Conservation (phyloP, 2,797 vertebrate genomes). For the Labroides dimidiatus region DNA sequence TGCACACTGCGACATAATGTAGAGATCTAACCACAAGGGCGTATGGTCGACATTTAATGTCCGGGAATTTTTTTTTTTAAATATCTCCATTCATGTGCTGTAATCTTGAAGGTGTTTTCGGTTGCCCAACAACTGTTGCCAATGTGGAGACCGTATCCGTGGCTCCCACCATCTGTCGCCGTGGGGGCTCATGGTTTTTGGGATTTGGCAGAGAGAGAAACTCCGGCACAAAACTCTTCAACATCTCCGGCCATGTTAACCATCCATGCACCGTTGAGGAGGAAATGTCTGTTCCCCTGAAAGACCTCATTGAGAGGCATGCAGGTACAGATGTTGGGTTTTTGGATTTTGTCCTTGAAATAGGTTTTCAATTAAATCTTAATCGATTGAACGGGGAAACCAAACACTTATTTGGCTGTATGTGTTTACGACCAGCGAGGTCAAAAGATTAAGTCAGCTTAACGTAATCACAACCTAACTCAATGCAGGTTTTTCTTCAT, state of each 20-base stretch:
- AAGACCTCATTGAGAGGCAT: conserved; percentile 94
- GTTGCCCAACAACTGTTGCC: conserved; percentile 95
- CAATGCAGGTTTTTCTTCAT: conserved; percentile 8
- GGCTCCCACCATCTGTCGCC: conserved; percentile 95
- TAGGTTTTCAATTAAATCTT: neutral
- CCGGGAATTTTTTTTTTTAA: too few relatives aligned
- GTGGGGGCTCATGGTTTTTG: conserved; percentile 92
- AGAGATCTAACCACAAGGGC: too few relatives aligned
- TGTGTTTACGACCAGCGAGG: neutral
- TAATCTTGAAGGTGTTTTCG: conserved; percentile 88
- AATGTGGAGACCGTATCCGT: conserved; percentile 96
- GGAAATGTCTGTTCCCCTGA: conserved; percentile 94
- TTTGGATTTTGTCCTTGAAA: too few relatives aligned
- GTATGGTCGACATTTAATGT: neutral
- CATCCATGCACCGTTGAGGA: conserved; percentile 95
- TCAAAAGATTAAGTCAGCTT: conserved; percentile 56
- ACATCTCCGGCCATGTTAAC: conserved; percentile 97
- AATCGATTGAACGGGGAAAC: neutral
- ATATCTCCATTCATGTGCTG: neutral
- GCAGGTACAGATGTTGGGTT: conserved; percentile 84
- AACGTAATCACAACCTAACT: conserved; percentile 21
- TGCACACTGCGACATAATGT: too few relatives aligned
- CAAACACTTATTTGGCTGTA: conserved; percentile 17
- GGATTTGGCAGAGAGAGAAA: conserved; percentile 94
- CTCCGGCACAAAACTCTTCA: conserved; percentile 96